Evolutionary conservation across 2,113 vertebrate species (phyloP).

Genomic region (Beaufortia kweichowensis): DNA sequence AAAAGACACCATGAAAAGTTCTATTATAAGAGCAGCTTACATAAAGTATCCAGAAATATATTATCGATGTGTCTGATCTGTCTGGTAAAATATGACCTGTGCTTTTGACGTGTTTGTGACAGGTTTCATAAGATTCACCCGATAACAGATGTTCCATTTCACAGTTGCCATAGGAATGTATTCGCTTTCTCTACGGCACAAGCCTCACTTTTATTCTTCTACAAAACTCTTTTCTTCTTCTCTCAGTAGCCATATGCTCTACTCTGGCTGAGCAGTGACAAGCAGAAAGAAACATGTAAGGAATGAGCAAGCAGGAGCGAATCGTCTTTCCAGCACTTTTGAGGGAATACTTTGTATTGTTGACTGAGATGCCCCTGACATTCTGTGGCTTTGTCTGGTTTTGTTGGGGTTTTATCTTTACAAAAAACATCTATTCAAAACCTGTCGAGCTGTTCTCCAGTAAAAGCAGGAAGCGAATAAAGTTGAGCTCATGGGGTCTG

Average conservation of each 20-base stretch:
- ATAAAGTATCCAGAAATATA: too few relatives aligned
- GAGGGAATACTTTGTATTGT: conserved; percentile 8
- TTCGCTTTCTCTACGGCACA: background rate
- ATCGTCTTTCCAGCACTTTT: conserved; percentile 17
- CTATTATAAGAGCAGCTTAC: too few relatives aligned
- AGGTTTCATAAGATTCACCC: conserved; percentile 10
- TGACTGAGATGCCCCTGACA: conserved; percentile 17
- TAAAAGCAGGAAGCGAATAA: background rate
- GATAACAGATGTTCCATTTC: conserved; percentile 19
- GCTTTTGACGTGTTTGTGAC: background rate
- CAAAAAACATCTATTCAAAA: background rate
- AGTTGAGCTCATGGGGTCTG: conserved; percentile 13
- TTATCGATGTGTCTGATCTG: background rate
- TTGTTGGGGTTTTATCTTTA: background rate
- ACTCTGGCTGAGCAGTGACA: conserved; percentile 6
- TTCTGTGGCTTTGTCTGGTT: conserved; percentile 3
- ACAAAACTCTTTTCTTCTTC: conserved; percentile 4
- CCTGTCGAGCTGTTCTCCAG: background rate
- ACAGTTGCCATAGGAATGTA: background rate
- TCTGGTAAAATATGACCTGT: background rate
- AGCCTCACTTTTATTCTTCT: conserved; percentile 19
- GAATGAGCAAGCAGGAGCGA: conserved; percentile 1
- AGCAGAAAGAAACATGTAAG: conserved; percentile 15
- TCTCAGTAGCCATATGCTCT: conserved; percentile 13
- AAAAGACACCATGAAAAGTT: too few relatives aligned